Base-by-base conservation (phyloP, 1,140 invertebrate genomes). In the Mactra quadrangularis region DNA sequence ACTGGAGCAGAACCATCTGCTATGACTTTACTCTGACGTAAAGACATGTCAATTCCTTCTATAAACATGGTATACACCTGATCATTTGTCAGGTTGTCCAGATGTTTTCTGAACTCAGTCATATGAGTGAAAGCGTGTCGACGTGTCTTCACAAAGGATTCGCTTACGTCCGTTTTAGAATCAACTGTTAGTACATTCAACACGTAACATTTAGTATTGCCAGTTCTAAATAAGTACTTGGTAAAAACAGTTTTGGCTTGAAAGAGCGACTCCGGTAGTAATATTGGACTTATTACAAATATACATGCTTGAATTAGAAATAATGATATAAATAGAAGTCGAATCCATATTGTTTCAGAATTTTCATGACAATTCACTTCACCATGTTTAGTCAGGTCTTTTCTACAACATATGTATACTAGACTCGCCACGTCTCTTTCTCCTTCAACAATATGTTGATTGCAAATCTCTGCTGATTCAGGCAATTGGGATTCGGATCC, bases 1-100 rank as follows among this genome's bases (percentile, higher is more conserved):
- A 76, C 74, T 17, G 74, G 59, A 0, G 74, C 55, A 3, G 38
- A 25, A 19, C 74, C 74, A 2, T 76, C 55, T 22, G 55, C n/a
- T 25, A 64, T 45, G 29, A 76, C 27, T 76, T 76, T 62, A 33
- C 59, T 76, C 3, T 35, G n/a, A 29, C 74, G 55, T 0, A 76
- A 22, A 4, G 55, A n/a, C 1, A 76, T 9, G 15, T 45, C 74
- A 1, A 76, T 57, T 11, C 3, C 41, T 64, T 76, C 31, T 1
- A 76, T 38, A 11, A 31, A 47, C 11, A 76, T 27, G 9, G 29
- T 50, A 33, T 62, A 52, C 2, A 47, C 19, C 31, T 19, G 62
- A 3, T 45, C 57, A 1, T 55, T 53, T n/a, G 0, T 22, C 27
- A 76, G 9, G 1, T 1, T 35, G 29, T 50, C 25, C 3, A 76